phyloP scores from a whole-genome alignment of 1,140 invertebrate species.

The Ceratina japonica region DNA sequence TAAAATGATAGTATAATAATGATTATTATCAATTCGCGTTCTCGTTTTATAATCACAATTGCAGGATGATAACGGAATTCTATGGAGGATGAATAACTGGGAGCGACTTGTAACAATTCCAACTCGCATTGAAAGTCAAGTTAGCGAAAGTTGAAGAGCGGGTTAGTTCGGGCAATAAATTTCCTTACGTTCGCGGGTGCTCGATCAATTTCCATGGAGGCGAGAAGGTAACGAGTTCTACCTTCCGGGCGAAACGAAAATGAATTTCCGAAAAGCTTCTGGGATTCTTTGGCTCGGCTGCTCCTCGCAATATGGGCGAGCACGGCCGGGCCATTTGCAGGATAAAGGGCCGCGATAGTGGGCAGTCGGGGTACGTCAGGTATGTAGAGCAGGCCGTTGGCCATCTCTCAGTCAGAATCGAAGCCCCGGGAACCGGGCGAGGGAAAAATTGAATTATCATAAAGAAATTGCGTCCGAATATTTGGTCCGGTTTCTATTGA shows the following conservation, averaged over 20 bases:
- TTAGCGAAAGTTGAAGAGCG: neutral
- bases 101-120: neutral
- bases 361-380: slow-evolving; percentile 32
- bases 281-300: slow-evolving; percentile 45
- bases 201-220: slow-evolving; percentile 53
- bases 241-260: slow-evolving; percentile 31
- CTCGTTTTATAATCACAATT: too few species aligned
- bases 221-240: neutral
- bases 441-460: slow-evolving; percentile 70
- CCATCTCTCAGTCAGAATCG: slow-evolving; percentile 27
- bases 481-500: slow-evolving; percentile 63
- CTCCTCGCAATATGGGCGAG: slow-evolving; percentile 52
- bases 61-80: too few species aligned
- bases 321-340: slow-evolving; percentile 58
- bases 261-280: slow-evolving; percentile 55
- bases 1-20: too few species aligned
- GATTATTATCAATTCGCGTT: too few species aligned
- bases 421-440: neutral
- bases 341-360: slow-evolving; percentile 49
- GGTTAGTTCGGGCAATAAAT: slow-evolving; percentile 32
- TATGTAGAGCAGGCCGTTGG: slow-evolving; percentile 49
- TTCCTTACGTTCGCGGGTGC: slow-evolving; percentile 9
- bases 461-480: slow-evolving; percentile 69
- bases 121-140: too few species aligned
- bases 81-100: neutral